Evolutionary conservation across 1,140 invertebrate species (phyloP).

Genomic region (Drosophila equinoxialis): DNA sequence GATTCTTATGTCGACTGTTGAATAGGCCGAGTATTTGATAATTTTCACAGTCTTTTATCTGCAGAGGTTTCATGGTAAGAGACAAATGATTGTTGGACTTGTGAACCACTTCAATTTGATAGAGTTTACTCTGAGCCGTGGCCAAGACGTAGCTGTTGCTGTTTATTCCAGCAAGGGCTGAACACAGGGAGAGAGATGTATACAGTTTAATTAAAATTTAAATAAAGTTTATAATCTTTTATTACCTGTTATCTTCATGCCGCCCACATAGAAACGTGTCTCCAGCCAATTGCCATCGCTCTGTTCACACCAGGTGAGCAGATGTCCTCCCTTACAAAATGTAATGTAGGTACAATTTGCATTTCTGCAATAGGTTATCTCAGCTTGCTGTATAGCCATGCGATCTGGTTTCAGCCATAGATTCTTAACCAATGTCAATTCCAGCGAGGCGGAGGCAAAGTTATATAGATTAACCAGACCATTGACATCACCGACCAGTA

Average conservation of each 20-base stretch:
- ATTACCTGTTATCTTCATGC: constrained; percentile 66
- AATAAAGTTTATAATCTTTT: background rate
- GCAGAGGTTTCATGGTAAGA: constrained; percentile 30
- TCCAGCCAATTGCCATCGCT: constrained; percentile 28
- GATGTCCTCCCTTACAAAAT: constrained; percentile 58
- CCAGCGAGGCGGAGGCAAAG: background rate
- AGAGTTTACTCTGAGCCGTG: constrained; percentile 29
- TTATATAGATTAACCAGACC: constrained; percentile 47
- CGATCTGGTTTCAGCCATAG: constrained; percentile 63
- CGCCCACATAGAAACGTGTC: constrained; percentile 48
- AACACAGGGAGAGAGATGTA: background rate
- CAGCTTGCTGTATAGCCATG: constrained; percentile 50
- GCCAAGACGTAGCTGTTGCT: constrained; percentile 30
- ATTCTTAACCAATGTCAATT: constrained; percentile 27
- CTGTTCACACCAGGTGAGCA: constrained; percentile 55
- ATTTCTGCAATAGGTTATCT: constrained; percentile 31
- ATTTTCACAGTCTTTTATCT: constrained; percentile 19
- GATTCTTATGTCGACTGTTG: constrained; percentile 37
- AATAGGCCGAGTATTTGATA: constrained; percentile 49
- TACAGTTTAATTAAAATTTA: background rate
- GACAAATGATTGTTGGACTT: constrained; percentile 40
- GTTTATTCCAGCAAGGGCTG: constrained; percentile 26
- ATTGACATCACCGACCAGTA: constrained; percentile 53
- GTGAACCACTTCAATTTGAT: constrained; percentile 26
- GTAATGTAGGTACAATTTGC: constrained; percentile 51